phyloP scores from a whole-genome alignment of 1,140 invertebrate species.

The Radopholus similis region DNA sequence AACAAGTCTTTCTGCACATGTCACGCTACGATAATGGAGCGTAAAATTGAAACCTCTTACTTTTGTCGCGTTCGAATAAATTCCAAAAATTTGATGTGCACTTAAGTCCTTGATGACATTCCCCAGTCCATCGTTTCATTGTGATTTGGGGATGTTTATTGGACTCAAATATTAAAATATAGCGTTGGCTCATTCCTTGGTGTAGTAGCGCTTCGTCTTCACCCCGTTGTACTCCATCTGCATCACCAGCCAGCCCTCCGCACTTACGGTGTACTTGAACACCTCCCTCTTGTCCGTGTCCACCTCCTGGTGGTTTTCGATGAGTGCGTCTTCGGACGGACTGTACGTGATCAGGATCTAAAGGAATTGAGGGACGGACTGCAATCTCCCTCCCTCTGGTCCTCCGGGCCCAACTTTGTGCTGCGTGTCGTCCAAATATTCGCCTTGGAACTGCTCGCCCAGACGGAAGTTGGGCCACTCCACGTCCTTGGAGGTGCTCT shows the following conservation, averaged over 20 bases:
- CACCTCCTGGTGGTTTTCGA: conserved; percentile 12
- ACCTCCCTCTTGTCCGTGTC: conserved; percentile 5
- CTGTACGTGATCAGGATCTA: conserved; percentile 21
- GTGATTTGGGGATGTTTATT: too few relatives aligned
- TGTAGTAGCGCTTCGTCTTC: conserved; percentile 7
- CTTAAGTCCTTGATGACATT: too few relatives aligned
- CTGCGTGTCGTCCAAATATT: conserved; percentile 14
- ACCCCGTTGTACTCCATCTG: conserved; percentile 13
- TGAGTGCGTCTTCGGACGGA: conserved; percentile 4
- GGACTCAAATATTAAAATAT: too few relatives aligned
- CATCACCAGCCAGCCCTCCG: conserved; percentile 12
- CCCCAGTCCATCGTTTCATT: too few relatives aligned
- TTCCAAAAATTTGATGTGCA: too few relatives aligned
- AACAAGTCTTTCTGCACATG: conserved; percentile 41
- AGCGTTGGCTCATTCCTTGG: too few relatives aligned
- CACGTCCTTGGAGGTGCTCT: conserved; percentile 8
- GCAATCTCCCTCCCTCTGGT: too few relatives aligned
- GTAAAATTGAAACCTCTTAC: too few relatives aligned
- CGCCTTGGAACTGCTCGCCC: conserved; percentile 1
- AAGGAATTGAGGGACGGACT: too few relatives aligned
- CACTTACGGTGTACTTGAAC: conserved; percentile 1
- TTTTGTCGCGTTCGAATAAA: too few relatives aligned
- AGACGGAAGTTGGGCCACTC: conserved; percentile 7
- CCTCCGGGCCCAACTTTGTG: neutral
- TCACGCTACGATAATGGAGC: too few relatives aligned